phyloP scores from a whole-genome alignment of 1,140 invertebrate genomes.

The Orchesella cincta region DNA sequence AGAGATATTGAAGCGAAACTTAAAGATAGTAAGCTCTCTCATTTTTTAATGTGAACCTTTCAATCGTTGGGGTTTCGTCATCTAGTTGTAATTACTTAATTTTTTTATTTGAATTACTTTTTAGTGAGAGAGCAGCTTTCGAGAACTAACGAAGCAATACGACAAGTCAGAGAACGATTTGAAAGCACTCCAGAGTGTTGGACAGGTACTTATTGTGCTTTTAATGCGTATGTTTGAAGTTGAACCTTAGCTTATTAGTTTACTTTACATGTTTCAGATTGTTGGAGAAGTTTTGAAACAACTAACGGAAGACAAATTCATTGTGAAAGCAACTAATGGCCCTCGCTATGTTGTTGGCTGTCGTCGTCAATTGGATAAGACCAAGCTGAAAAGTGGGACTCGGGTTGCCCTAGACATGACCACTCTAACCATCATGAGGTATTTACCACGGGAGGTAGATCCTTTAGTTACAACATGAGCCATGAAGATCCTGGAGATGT shows the following conservation, averaged over 20 bases:
- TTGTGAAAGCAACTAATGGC: constrained; percentile 99
- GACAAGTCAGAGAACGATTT: constrained; percentile 99
- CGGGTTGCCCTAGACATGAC: constrained; percentile 99
- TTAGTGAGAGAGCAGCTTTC: constrained; percentile 93
- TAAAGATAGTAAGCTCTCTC: constrained; percentile 84
- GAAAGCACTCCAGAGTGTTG: constrained; percentile 98
- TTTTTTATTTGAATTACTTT: constrained; percentile 54
- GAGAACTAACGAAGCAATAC: constrained; percentile 96
- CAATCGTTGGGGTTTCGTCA: constrained; percentile 28
- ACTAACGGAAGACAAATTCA: constrained; percentile 98
- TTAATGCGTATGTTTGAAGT: no score
- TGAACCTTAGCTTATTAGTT: no score
- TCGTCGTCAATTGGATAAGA: constrained; percentile 92
- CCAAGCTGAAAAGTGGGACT: constrained; percentile 93
- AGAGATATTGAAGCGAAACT: constrained; percentile 92
- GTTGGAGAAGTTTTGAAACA: constrained; percentile 99
- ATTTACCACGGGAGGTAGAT: constrained; percentile 97
- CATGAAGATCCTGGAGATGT: constrained; percentile 99
- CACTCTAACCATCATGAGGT: constrained; percentile 96
- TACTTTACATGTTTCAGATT: constrained; percentile 68
- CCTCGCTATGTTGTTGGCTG: constrained; percentile 99
- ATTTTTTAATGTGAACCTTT: constrained; percentile 9
- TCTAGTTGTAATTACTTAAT: constrained; percentile 34
- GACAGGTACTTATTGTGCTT: no score
- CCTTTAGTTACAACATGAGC: constrained; percentile 99